Evolutionary conservation across 2,888 invertebrate genomes (phyloP), one percentile per base, ranked within the genome.

Genomic region (Scrobipalpa costella): DNA sequence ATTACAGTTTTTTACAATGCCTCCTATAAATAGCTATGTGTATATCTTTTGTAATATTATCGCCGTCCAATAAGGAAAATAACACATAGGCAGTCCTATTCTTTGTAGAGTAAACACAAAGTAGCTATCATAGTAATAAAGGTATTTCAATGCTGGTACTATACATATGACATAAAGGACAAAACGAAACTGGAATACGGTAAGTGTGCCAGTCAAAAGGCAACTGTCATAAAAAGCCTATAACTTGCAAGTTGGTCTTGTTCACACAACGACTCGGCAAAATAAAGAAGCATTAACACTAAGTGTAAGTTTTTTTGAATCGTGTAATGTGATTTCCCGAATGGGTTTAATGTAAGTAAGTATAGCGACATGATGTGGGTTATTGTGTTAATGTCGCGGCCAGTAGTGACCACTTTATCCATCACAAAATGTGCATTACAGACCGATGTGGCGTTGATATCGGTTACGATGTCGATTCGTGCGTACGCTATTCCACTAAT

Each of bases 321-420:
- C 73, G 70, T 74, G 74, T 71, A 73, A 69, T 74, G 71, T 71
- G 73, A 81, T 83, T 82, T 83, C 74, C 78, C 74, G 73, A 78
- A 76, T 76, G 75, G 75, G 75, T 77, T 79, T 81, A 80, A 80
- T 81, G 76, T 70, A 27, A 11, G 6, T 38, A 44, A 40, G 34
- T 52, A 76, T n/a, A 55, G 55, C 34, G 27, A 27, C 71, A 68
- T 73, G 66, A 86, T 85, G 79, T 86, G 76, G 87, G 86, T 88
- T 84, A 86, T 83, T 76, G 83, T 87, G 85, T 81, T 87, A 87
- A 86, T 85, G 84, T 76, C 73, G 75, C 67, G n/a, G n/a, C n/a
- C n/a, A n/a, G n/a, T n/a, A n/a, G n/a, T 27, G 68, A 71, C 74
- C 79, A 82, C 80, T 85, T 84, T 78, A 85, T 84, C 75, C 81